Evolutionary conservation across 2,113 vertebrate species (phyloP).

Genomic region (Hoplias malabaricus): DNA sequence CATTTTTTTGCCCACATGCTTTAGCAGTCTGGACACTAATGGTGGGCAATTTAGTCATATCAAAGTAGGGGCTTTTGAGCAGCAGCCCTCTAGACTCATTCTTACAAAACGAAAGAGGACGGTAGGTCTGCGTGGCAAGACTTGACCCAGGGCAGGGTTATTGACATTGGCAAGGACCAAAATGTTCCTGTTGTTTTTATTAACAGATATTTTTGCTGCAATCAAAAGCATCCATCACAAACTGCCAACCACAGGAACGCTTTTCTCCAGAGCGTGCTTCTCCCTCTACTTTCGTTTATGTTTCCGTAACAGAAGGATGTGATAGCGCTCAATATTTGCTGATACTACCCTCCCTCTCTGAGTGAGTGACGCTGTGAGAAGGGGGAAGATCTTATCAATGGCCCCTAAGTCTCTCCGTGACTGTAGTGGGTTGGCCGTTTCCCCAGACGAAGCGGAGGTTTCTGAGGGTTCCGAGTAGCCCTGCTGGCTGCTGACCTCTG

Average conservation of each 20-base stretch:
- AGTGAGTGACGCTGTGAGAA: slow-evolving; percentile 26
- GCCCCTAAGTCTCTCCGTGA: slow-evolving; percentile 37
- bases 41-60: slow-evolving; percentile 49
- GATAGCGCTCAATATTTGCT: slow-evolving; percentile 45
- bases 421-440: neutral
- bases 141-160: slow-evolving; percentile 45
- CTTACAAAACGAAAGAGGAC: slow-evolving; percentile 54
- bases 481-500: slow-evolving; percentile 8
- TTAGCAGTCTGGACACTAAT: slow-evolving; percentile 53
- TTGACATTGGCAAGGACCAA: slow-evolving; percentile 53
- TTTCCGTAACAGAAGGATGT: slow-evolving; percentile 46
- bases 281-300: slow-evolving; percentile 49
- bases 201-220: slow-evolving; percentile 59
- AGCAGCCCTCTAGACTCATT: slow-evolving; percentile 42
- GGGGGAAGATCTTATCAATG: slow-evolving; percentile 45
- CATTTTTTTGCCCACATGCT: slow-evolving; percentile 37
- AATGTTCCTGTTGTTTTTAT: slow-evolving; percentile 54
- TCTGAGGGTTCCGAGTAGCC: slow-evolving; percentile 11
- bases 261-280: slow-evolving; percentile 42
- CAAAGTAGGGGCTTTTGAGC: slow-evolving; percentile 47
- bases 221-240: slow-evolving; percentile 59
- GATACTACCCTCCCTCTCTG: slow-evolving; percentile 34
- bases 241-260: slow-evolving; percentile 52
- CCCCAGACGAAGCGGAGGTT: neutral
- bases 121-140: slow-evolving; percentile 20